These are phyloP conservation scores for Oncorhynchus nerka DNA, from an alignment of 2,113 vertebrate species.

Conservation along the genomic window DNA sequence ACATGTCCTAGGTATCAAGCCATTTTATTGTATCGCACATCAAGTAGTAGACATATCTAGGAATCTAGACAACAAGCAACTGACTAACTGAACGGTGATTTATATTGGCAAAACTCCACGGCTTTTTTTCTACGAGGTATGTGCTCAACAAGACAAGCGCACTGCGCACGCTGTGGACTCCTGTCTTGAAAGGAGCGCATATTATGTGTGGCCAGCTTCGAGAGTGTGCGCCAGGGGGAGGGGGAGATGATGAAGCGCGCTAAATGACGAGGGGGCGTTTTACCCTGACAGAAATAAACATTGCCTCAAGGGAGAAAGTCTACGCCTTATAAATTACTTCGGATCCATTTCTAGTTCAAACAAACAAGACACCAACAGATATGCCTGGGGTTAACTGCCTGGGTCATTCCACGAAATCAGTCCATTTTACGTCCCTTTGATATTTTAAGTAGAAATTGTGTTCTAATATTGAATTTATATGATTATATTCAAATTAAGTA, in stretches of 20 bases:
- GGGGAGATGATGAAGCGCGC: neutral
- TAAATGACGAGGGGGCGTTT: neutral
- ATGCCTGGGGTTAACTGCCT: too few species aligned
- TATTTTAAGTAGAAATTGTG: too few species aligned
- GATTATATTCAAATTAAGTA: too few species aligned
- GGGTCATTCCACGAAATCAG: too few species aligned
- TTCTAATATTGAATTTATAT: too few species aligned
- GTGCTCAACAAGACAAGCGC: neutral
- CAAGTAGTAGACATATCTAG: neutral
- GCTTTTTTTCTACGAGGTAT: neutral
- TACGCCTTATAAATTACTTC: neutral
- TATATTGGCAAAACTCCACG: neutral
- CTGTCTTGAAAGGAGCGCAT: neutral
- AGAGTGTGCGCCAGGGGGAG: neutral
- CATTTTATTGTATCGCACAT: neutral
- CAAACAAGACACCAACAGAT: neutral
- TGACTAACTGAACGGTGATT: neutral
- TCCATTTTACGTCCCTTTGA: too few species aligned
- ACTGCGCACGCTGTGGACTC: neutral
- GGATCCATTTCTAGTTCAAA: neutral
- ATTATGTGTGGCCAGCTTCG: neutral
- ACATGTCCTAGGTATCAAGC: neutral
- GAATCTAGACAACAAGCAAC: neutral
- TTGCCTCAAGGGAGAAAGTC: neutral
- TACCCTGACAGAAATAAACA: conserved; percentile 3